Evolutionary conservation across 2,113 vertebrate genomes (phyloP).

Genomic region (Coptodon bakossiorum): DNA sequence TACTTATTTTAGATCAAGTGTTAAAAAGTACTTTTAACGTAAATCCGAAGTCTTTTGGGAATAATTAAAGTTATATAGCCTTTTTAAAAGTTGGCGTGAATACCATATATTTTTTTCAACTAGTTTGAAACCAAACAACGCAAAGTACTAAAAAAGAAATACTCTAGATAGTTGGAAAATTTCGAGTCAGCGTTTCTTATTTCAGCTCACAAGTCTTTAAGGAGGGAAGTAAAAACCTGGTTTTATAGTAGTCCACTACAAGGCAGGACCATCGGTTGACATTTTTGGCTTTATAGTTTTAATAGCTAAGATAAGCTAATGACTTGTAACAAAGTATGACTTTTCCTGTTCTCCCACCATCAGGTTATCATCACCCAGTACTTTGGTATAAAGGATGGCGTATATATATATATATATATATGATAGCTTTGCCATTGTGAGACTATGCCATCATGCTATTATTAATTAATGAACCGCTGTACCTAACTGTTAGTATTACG

Average conservation of each 20-base stretch:
- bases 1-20: not conserved
- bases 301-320: not conserved
- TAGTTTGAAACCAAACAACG: not conserved
- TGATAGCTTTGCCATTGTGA: not conserved
- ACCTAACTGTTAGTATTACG: not conserved
- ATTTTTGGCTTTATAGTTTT: not conserved
- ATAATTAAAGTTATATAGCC: not conserved
- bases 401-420: too few relatives aligned
- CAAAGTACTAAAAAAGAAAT: not conserved
- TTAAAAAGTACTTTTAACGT: not conserved
- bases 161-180: not conserved
- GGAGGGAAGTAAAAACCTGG: not conserved
- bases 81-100: not conserved
- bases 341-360: not conserved
- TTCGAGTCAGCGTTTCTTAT: not conserved
- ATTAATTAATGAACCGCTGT: not conserved
- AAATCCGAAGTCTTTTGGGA: not conserved
- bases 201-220: not conserved
- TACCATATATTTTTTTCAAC: not conserved
- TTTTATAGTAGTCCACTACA: not conserved
- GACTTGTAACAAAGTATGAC: not conserved
- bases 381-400: not conserved
- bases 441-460: not conserved
- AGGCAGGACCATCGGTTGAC: not conserved
- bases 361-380: not conserved